Evolutionary conservation across 2,797 vertebrate genomes (phyloP), one percentile per base, ranked within the genome.

Genomic region (Cichlasoma orientale): DNA sequence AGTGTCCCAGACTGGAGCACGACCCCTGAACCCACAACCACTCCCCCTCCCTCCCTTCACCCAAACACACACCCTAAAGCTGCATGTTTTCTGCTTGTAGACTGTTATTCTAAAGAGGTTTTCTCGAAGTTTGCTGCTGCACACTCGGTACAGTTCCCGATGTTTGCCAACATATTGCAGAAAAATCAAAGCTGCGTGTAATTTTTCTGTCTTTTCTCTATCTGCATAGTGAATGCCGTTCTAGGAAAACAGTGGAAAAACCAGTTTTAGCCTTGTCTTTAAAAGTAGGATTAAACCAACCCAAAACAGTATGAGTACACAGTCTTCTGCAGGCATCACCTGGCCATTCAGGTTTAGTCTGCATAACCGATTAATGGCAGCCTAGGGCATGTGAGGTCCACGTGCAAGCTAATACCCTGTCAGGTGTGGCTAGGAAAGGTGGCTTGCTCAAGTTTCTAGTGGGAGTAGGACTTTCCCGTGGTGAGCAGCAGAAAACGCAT

Each of bases 401-500:
- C 69, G 68, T 93, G 89, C 82, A 82, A 80, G 83, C 79, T 89
- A 90, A 92, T 90, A 85, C 92, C 84, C 86, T 82, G 85, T 90
- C 90, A 93, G 93, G 93, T 94, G 93, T 92, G 90, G 87, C 86
- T 74, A 23, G 81, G 61, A 79, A 79, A 92, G 86, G 84, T 80
- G 83, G 78, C 85, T 78, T n/a, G 41, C 84, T 84, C 58, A 1
- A 74, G 58, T 85, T 86, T 88, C 84, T 86, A 72, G 47, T 93
- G 92, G 89, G 90, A 93, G 88, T 75, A 92, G 85, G 87, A 90
- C 88, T 91, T 93, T 92, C 91, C 91, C 90, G 89, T 89, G 90
- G 89, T 90, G 88, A 93, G 92, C 88, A 91, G 94, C 83, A 94
- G 92, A 90, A 88, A 93, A 92, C 94, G 96, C 96, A 97, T 97